Percentiles rank a stretch among this genome's conserved stretches.
Evolutionary conservation across 2,888 invertebrate genomes (phyloP).

Genomic region (Ophioninae sp.): DNA sequence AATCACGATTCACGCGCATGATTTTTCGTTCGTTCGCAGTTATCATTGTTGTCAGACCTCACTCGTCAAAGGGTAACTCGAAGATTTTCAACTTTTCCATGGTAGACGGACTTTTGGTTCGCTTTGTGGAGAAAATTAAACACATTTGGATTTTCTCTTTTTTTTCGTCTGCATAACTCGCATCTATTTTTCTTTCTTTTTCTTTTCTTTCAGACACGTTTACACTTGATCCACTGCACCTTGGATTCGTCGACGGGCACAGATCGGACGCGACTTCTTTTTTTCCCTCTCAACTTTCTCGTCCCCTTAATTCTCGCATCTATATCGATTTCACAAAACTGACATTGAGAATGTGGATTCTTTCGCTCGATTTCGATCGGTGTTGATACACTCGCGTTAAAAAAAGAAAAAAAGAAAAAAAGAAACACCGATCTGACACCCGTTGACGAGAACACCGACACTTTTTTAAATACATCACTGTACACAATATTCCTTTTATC

Average conservation of each 20-base stretch:
- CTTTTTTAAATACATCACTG: constrained; percentile 78
- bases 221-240: constrained; percentile 80
- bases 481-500: constrained; percentile 73
- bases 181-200: constrained; percentile 76
- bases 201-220: constrained; percentile 69
- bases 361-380: constrained; percentile 4
- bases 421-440: constrained; percentile 67
- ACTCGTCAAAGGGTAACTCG: not conserved
- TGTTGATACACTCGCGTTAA: constrained; percentile 1
- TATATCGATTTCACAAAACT: not conserved
- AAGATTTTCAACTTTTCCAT: constrained; percentile 12
- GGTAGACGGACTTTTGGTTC: not conserved
- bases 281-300: constrained; percentile 18
- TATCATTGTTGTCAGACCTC: not conserved
- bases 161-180: constrained; percentile 76
- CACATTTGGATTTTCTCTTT: constrained; percentile 68
- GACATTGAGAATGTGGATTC: constrained; percentile 8
- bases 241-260: constrained; percentile 72
- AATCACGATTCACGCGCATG: constrained; percentile 45
- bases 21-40: not conserved
- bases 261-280: constrained; percentile 60
- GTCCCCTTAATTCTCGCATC: constrained; percentile 1
- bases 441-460: constrained; percentile 76
- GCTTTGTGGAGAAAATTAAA: constrained; percentile 71
- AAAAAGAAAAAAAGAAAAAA: not conserved